Evolutionary conservation across 2,888 invertebrate species (phyloP), one percentile per base, ranked within the genome.

Genomic region (Pasiphila rectangulata): DNA sequence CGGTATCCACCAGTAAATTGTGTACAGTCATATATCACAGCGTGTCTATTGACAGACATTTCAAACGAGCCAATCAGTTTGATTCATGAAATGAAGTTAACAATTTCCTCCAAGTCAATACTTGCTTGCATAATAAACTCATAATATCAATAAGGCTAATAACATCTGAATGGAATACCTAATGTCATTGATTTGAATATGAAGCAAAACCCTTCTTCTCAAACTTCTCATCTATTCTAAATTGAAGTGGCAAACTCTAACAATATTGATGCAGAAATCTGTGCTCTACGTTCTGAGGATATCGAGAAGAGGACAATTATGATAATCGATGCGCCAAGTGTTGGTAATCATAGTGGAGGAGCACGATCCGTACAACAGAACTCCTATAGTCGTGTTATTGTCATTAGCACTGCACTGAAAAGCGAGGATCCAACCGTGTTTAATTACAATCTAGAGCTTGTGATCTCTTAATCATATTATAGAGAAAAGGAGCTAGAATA

Each of bases 41-140:
- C n/a, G 25, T 16, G 20, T 25, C 27, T 47, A 42, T 42, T 37
- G 37, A 37, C 25, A 35, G 40, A 30, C 39, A 32, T 49, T 44
- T 30, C 24, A 49, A 39, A 44, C 16, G 27, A 20, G 32, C 24
- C 48, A 35, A 49, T 49, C 49, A 40, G 19, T 40, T 38, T 38
- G 38, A 48, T 39, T 47, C 27, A 43, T 38, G 25, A 21, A 29
- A 37, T 25, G 19, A 35, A 37, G 29, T 47, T 32, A 41, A 46
- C 40, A 46, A 37, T 41, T 37, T 41, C 24, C 29, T 40, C 35
- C 35, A 37, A 35, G 38, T 38, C 38, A 34, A 37, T 37, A 17
- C 19, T 35, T 43, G 25, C 19, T 35, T 43, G 25, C 37, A 47
- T 42, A 38, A 25, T 37, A 38, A 27, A 24, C 17, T 47, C 9